Percentiles rank a stretch among this genome's conserved stretches.
phyloP scores from a whole-genome alignment of 1,140 invertebrate species.

The Drosophila ogumai region DNA sequence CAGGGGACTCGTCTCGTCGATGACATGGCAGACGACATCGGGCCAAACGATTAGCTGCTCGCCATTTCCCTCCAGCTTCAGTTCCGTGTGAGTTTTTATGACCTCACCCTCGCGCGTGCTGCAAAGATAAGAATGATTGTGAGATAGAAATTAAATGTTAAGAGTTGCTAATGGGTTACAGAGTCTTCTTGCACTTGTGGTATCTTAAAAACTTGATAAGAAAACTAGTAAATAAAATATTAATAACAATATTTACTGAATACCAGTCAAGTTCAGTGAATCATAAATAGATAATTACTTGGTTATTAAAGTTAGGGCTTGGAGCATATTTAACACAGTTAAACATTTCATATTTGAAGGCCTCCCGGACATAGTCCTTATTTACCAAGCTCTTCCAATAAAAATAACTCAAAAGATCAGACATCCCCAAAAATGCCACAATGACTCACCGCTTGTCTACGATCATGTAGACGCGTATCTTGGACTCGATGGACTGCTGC shows the following conservation, averaged over 20 bases:
- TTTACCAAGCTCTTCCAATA: not conserved
- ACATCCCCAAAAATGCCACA: constrained; percentile 6
- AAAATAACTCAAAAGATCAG: not conserved
- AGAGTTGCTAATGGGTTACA: not conserved
- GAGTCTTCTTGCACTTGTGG: not conserved
- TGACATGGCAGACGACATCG: constrained; percentile 88
- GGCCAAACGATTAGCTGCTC: constrained; percentile 88
- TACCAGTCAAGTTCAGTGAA: not conserved
- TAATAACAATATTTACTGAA: not conserved
- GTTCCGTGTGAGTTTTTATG: constrained; percentile 71
- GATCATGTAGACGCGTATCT: constrained; percentile 87
- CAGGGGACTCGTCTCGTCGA: constrained; percentile 87
- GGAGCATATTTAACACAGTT: not conserved
- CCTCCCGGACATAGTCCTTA: not conserved
- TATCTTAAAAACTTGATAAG: not conserved
- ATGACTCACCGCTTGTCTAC: constrained; percentile 76
- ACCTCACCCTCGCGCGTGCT: constrained; percentile 78
- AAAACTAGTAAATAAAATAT: not conserved
- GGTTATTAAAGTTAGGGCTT: not conserved
- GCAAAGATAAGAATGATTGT: constrained; percentile 9
- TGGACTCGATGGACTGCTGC: constrained; percentile 87
- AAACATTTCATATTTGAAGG: not conserved
- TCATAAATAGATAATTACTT: not conserved
- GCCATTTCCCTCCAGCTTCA: constrained; percentile 80
- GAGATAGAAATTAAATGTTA: not conserved